Conservation (phyloP, 2,797 vertebrate genomes). For the Lagorchestes hirsutus region DNA sequence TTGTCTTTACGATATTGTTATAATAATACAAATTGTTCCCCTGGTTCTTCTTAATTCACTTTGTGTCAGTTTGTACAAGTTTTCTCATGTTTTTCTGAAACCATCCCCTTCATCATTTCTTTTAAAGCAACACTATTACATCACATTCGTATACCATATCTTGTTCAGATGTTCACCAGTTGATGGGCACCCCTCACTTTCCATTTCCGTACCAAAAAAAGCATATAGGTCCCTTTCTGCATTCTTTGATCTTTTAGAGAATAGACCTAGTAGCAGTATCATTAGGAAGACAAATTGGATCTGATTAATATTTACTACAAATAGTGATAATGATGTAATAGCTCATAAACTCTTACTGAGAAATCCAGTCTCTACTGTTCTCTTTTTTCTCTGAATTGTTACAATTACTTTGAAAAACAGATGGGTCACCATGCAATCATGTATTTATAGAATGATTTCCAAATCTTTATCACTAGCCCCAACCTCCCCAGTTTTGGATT, state of each 20-base stretch:
- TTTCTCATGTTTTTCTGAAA: not conserved
- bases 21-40: not conserved
- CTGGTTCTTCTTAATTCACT: not conserved
- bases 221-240: not conserved
- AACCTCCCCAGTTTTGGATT: not conserved
- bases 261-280: not conserved
- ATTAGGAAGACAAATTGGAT: not conserved
- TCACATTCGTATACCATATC: not conserved
- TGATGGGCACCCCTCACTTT: not conserved
- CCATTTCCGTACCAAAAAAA: not conserved
- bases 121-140: not conserved
- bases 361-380: not conserved
- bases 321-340: not conserved
- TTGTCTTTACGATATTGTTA: not conserved
- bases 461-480: not conserved
- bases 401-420: not conserved
- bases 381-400: not conserved
- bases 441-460: not conserved
- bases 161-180: not conserved
- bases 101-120: not conserved
- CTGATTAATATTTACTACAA: not conserved
- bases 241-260: not conserved
- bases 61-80: not conserved
- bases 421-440: not conserved
- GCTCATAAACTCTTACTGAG: not conserved